Evolutionary conservation across 2,113 vertebrate genomes (phyloP).

Genomic region (Pogonocichla stellata): DNA sequence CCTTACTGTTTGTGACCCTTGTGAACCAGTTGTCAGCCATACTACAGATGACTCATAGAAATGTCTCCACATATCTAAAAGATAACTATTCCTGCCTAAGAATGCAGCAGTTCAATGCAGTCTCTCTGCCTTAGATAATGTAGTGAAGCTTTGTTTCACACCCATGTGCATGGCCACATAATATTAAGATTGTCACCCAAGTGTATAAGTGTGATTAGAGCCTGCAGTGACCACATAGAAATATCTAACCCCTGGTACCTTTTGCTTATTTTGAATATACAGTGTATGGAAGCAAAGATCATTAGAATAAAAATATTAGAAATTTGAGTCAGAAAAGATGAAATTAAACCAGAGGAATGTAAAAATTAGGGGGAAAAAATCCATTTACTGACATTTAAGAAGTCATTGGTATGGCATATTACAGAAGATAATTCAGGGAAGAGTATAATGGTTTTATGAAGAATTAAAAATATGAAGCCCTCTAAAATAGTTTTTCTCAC

Average conservation of each 20-base stretch:
- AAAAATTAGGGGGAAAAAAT: accelerated
- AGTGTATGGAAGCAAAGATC: neutral
- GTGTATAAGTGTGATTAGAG: accelerated
- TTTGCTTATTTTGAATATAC: neutral
- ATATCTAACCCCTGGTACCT: neutral
- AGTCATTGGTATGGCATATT: neutral
- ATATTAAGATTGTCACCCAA: neutral
- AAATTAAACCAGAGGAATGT: neutral
- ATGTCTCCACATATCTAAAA: neutral
- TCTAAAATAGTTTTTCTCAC: neutral
- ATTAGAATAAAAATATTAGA: neutral
- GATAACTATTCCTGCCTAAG: neutral
- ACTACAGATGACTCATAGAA: neutral
- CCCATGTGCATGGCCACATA: accelerated
- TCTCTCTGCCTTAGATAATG: too few species aligned
- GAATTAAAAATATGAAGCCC: neutral
- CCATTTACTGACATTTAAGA: neutral
- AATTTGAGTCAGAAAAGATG: neutral
- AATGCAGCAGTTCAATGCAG: neutral
- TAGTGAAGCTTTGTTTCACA: neutral
- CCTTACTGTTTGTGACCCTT: neutral
- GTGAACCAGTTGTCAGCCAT: neutral
- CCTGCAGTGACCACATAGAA: neutral
- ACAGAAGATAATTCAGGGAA: neutral
- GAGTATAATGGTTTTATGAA: neutral